Base-by-base conservation (phyloP, 2,797 vertebrate species). In the Zenarchopterus dispar region DNA sequence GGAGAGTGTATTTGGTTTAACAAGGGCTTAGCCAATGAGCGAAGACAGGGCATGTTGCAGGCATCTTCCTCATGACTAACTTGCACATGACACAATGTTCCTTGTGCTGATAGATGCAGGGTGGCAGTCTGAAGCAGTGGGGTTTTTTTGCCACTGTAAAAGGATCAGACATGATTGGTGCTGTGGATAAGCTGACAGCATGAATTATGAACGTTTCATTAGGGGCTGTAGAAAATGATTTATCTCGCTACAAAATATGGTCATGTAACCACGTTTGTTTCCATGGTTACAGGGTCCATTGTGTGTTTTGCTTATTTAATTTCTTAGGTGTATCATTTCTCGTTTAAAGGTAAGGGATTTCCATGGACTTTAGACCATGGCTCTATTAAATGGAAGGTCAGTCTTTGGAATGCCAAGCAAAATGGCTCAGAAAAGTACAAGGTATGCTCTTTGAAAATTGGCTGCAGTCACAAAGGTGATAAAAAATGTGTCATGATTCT, bases 191-290 rank as follows among this genome's bases (percentile, higher is more conserved):
- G 83, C 83, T 90, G 90, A 91, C 91, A 90, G 78, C 73, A 91
- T 93, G 85, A 93, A 93, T 93, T 91, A 92, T 90, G 83, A 80
- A 88, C 87, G 82, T 88, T 84, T 86, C 84, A 89, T 92, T 90
- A 91, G 82, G 68, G 77, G 68, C 78, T 84, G 80, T 82, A 84
- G 79, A 78, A 82, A 84, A 85, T 87, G 84, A 89, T 91, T 88
- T 89, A 86, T 91, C 81, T 81, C 24, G 54, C 80, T 70, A 81
- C 45, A 61, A 80, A 88, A 81, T 77, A 75, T 85, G 84, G 80
- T 64, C 81, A 80, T 90, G 79, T 66, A 65, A 70, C 78, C 62
- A 76, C 68, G 51, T 78, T 83, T 71, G 75, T 78, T 77, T 80
- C 80, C 70, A 43, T 74, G 74, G 70, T 56, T 73, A 78, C 73